Conservation (phyloP, 2,113 vertebrate genomes). For the Apodemus speciosus region DNA sequence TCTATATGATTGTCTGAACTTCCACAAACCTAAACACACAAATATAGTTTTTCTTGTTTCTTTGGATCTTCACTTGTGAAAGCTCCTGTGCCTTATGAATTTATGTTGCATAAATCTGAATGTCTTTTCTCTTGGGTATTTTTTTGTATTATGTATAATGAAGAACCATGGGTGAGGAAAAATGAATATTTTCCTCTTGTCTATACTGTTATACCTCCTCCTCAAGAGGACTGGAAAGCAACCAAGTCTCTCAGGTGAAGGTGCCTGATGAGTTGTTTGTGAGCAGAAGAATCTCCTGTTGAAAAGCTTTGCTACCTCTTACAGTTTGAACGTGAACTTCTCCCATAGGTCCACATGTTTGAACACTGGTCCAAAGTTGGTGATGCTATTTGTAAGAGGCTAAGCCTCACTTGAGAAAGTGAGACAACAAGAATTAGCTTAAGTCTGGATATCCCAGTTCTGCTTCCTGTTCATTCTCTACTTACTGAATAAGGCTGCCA, state of each 20-base stretch:
- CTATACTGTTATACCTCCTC: background rate
- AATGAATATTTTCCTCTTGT: background rate
- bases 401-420: background rate
- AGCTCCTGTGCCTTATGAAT: background rate
- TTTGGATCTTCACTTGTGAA: background rate
- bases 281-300: background rate
- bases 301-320: background rate
- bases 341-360: background rate
- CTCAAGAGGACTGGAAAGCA: slow-evolving; percentile 10
- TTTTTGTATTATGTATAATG: background rate
- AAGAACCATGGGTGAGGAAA: background rate
- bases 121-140: background rate
- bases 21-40: background rate
- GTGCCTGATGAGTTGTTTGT: background rate
- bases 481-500: background rate
- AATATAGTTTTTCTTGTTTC: background rate
- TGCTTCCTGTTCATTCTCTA: background rate
- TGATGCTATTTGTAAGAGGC: background rate
- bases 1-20: background rate
- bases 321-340: background rate
- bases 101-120: background rate
- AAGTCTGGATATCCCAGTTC: background rate
- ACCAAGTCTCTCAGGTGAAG: background rate
- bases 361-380: background rate
- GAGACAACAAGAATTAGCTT: background rate